These are phyloP conservation scores for Drosophila pseudotalamancana DNA, from an alignment of 2,888 invertebrate genomes.

Conservation along the genomic window DNA sequence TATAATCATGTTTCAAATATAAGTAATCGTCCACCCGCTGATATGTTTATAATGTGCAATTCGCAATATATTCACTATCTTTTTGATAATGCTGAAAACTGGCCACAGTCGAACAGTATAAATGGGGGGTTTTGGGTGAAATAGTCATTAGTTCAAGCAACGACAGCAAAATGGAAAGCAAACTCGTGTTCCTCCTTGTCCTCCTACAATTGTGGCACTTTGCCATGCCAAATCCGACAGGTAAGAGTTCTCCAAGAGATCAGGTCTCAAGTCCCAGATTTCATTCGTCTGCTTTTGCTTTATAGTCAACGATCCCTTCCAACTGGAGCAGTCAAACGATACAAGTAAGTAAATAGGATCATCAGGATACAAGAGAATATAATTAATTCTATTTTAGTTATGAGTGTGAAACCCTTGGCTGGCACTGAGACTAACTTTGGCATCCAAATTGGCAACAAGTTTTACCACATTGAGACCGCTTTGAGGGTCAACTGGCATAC, in stretches of 20 bases:
- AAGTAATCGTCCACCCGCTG: neutral
- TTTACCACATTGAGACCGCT: slow-evolving; percentile 9
- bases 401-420: neutral
- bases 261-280: neutral
- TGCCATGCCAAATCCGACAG: slow-evolving; percentile 7
- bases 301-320: neutral
- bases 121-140: too few relatives aligned
- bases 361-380: neutral
- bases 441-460: slow-evolving; percentile 37
- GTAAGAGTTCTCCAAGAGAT: neutral
- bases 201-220: slow-evolving; percentile 23
- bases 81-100: slow-evolving; percentile 1
- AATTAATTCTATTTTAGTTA: neutral
- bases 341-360: neutral
- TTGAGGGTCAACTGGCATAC: slow-evolving; percentile 15
- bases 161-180: slow-evolving; percentile 10
- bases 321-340: neutral
- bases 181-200: slow-evolving; percentile 9
- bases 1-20: neutral
- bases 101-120: slow-evolving; percentile 9
- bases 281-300: neutral
- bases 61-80: neutral
- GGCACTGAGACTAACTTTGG: slow-evolving; percentile 7
- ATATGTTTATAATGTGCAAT: neutral
- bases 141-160: neutral